These are phyloP conservation scores for Pseudomyrmex dendroicus DNA, from an alignment of 1,140 invertebrate genomes.

Conservation along the genomic window DNA sequence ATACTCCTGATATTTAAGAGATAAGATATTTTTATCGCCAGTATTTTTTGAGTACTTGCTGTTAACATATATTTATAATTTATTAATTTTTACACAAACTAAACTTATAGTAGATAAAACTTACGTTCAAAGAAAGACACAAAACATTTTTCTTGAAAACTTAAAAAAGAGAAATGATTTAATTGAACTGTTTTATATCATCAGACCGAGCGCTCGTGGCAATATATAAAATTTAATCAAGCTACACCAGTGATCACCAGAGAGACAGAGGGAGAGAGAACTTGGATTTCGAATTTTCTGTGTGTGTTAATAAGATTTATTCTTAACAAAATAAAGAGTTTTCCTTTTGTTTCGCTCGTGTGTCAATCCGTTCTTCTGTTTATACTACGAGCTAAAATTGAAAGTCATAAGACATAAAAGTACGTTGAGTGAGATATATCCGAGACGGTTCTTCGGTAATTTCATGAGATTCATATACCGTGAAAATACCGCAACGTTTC, in stretches of 20 bases:
- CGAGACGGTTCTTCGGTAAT: background rate
- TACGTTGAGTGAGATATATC: constrained; percentile 1
- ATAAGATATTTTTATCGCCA: background rate
- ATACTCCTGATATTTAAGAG: no score
- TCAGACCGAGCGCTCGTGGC: background rate
- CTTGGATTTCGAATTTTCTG: background rate
- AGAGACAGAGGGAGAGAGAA: no score
- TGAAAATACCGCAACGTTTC: background rate
- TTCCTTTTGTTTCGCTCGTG: background rate
- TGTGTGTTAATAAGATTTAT: constrained; percentile 4
- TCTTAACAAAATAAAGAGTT: background rate
- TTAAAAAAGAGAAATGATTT: background rate
- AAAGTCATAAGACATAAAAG: background rate
- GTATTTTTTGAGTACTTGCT: background rate
- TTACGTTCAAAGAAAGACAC: background rate
- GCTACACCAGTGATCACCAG: background rate
- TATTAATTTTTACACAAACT: no score
- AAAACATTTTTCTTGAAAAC: background rate
- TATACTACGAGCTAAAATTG: constrained; percentile 26
- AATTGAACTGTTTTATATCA: background rate
- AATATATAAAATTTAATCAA: background rate
- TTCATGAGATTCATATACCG: background rate
- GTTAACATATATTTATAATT: background rate
- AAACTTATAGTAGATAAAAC: no score
- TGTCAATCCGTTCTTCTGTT: background rate